These are phyloP conservation scores for Pemphigus obesinymphae DNA, from an alignment of 1,140 invertebrate genomes.

Conservation along the genomic window DNA sequence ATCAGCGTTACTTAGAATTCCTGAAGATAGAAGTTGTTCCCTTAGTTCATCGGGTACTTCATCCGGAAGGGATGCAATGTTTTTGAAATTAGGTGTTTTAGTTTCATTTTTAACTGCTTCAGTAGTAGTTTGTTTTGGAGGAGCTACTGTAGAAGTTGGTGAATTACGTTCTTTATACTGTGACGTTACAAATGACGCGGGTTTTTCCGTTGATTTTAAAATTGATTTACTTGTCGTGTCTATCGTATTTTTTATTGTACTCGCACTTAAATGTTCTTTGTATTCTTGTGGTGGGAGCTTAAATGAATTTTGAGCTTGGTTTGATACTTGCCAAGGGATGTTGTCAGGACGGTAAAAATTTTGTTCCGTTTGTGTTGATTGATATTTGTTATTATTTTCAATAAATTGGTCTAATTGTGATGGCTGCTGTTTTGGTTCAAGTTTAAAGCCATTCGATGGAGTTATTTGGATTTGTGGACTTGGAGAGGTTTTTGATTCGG, in stretches of 20 bases:
- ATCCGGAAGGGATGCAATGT: constrained; percentile 65
- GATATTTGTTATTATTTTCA: neutral
- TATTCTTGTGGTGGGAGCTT: neutral
- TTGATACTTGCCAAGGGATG: constrained; percentile 6
- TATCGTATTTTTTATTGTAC: constrained; percentile 17
- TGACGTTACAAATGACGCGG: neutral
- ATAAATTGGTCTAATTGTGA: neutral
- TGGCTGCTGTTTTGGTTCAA: neutral
- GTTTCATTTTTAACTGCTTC: constrained; percentile 5
- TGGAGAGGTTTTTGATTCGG: constrained; percentile 2
- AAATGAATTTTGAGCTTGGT: neutral
- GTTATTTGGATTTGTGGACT: constrained; percentile 13
- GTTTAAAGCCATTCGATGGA: neutral
- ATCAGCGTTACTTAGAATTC: constrained; percentile 78
- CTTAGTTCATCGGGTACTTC: constrained; percentile 81
- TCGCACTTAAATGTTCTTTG: neutral
- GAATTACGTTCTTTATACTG: constrained; percentile 13
- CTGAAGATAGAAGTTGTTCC: constrained; percentile 74
- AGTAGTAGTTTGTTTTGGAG: neutral
- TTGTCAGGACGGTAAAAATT: constrained; percentile 7
- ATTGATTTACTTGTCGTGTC: constrained; percentile 4
- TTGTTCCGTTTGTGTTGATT: constrained; percentile 13
- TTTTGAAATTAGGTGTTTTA: constrained; percentile 52
- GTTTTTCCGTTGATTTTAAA: constrained; percentile 27
- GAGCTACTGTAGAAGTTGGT: neutral